A percentile compares a stretch with the other conserved stretches of the same genome.
Conservation (phyloP, 92 coral and sea anemone genomes). For the Siderastrea radians region DNA sequence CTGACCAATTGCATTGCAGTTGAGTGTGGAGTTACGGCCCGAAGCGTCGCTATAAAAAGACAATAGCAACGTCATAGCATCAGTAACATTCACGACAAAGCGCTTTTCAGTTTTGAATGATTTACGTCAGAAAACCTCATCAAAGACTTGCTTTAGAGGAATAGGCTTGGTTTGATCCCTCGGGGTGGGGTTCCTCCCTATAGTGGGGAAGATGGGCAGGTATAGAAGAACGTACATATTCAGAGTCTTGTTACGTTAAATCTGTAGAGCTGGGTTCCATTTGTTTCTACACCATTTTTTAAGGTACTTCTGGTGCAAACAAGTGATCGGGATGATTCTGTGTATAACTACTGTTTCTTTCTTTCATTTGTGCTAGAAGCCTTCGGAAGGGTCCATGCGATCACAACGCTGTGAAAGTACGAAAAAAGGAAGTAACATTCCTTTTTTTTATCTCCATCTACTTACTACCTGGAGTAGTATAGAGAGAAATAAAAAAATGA, state of each 20-base stretch:
- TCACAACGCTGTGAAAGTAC: slow-evolving; percentile 68
- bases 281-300: slow-evolving; percentile 24
- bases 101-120: too few species aligned
- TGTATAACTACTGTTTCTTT: too few species aligned
- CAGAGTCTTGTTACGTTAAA: not conserved
- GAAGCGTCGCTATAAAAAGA: slow-evolving; percentile 2
- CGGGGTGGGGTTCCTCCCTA: too few species aligned
- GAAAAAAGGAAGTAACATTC: not conserved
- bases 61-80: not conserved
- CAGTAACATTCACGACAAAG: not conserved
- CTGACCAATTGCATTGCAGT: slow-evolving; percentile 59
- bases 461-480: slow-evolving; percentile 18
- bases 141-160: too few species aligned
- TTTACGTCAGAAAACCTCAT: too few species aligned
- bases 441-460: too few species aligned
- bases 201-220: too few species aligned
- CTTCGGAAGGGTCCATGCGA: slow-evolving; percentile 48
- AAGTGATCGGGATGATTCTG: slow-evolving; percentile 27
- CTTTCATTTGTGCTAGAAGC: too few species aligned
- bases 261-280: slow-evolving; percentile 58
- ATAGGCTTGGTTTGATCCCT: too few species aligned
- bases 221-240: too few species aligned
- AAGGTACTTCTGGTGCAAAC: slow-evolving; percentile 52
- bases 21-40: slow-evolving; percentile 25
- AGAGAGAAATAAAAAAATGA: slow-evolving; percentile 25